phyloP scores from a whole-genome alignment of 2,888 invertebrate species.

The Eilema caniola region DNA sequence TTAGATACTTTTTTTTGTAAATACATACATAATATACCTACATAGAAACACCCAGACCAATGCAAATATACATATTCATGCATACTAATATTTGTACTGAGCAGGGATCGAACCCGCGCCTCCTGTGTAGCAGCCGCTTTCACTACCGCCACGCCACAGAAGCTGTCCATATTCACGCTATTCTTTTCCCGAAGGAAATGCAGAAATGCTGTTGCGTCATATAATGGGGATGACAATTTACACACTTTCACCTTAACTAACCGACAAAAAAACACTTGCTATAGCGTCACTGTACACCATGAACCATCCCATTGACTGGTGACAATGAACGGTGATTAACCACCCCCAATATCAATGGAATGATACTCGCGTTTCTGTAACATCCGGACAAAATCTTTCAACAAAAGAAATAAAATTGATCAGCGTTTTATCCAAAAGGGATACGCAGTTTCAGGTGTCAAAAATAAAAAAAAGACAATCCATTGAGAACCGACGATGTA shows the following conservation, averaged over 20 bases:
- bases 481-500: slow-evolving; percentile 79
- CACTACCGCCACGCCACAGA: too few species aligned
- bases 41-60: too few species aligned
- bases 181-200: background rate
- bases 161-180: background rate
- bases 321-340: slow-evolving; percentile 27
- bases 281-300: slow-evolving; percentile 16
- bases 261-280: slow-evolving; percentile 16
- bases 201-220: background rate
- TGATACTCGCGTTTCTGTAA: slow-evolving; percentile 34
- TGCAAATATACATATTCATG: too few species aligned
- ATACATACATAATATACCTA: too few species aligned
- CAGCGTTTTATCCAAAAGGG: slow-evolving; percentile 69
- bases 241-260: slow-evolving; percentile 23
- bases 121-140: too few species aligned
- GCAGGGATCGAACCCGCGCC: too few species aligned
- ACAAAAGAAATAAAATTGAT: slow-evolving; percentile 76
- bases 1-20: too few species aligned
- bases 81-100: too few species aligned
- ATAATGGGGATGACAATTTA: background rate
- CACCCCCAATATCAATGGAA: slow-evolving; percentile 32
- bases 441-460: slow-evolving; percentile 82
- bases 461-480: slow-evolving; percentile 67
- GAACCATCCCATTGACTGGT: slow-evolving; percentile 22
- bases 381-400: slow-evolving; percentile 66